phyloP scores from a whole-genome alignment of 2,113 vertebrate genomes.

The Ornithorhynchus anatinus region DNA sequence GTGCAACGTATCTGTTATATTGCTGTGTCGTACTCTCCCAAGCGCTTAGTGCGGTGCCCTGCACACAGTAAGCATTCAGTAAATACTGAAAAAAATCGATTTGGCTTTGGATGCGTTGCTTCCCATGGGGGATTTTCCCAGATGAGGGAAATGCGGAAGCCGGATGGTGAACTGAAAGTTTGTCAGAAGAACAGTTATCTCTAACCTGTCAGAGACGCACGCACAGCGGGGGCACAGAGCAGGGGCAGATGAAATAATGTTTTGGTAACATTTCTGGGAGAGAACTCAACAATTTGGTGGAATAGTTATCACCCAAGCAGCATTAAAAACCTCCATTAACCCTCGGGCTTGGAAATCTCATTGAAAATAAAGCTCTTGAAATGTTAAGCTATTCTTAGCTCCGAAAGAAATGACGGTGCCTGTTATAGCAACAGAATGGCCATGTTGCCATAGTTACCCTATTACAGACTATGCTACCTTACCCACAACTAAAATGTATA shows the following conservation, averaged over 20 bases:
- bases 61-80: too few relatives aligned
- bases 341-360: conserved; percentile 20
- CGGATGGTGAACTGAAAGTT: neutral
- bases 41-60: too few relatives aligned
- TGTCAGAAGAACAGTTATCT: neutral
- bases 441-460: conserved; percentile 14
- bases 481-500: conserved; percentile 9
- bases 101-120: neutral
- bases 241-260: neutral
- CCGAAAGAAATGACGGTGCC: conserved; percentile 28
- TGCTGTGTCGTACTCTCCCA: too few relatives aligned
- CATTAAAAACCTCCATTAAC: conserved; percentile 32
- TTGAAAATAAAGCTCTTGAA: conserved; percentile 43
- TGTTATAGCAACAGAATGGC: conserved; percentile 9
- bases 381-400: conserved; percentile 15
- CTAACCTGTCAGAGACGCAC: neutral
- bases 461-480: conserved; percentile 39
- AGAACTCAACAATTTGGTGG: neutral
- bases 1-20: too few relatives aligned
- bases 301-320: neutral
- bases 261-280: neutral
- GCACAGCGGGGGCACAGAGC: conserved; percentile 6
- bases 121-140: neutral
- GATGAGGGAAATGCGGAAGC: neutral
- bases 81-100: too few relatives aligned